Evolutionary conservation across 2,797 vertebrate genomes (phyloP).

Genomic region (Sciurus vulgaris): DNA sequence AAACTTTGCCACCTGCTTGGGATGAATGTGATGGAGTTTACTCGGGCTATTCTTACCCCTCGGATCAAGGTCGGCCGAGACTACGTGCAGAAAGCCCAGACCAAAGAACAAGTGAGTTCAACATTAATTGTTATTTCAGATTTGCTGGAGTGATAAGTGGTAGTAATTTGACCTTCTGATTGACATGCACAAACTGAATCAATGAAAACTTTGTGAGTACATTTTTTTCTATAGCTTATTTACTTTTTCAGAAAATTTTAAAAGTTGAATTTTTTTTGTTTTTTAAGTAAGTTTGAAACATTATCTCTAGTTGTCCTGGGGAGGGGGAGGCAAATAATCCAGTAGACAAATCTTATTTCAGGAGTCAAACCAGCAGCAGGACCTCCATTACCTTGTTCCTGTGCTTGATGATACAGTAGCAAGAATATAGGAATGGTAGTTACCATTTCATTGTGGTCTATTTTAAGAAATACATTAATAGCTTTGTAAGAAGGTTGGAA

Average conservation of each 20-base stretch:
- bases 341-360: neutral
- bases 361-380: no score
- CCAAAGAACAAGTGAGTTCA: slow-evolving; percentile 95
- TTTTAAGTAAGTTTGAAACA: neutral
- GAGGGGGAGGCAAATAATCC: neutral
- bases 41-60: slow-evolving; percentile 91
- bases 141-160: neutral
- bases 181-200: neutral
- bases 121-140: rapidly evolving
- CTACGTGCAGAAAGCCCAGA: slow-evolving; percentile 99
- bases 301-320: neutral
- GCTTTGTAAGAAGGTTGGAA: neutral
- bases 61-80: slow-evolving; percentile 97
- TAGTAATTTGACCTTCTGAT: neutral
- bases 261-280: neutral
- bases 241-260: neutral
- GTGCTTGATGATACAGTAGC: no score
- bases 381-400: no score
- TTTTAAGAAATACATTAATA: neutral
- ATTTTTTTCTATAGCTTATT: neutral
- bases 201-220: neutral
- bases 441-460: neutral
- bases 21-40: slow-evolving; percentile 94
- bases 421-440: rapidly evolving
- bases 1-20: slow-evolving; percentile 94